Evolutionary conservation across 2,888 invertebrate genomes (phyloP).

Genomic region (Tribolium freemani): DNA sequence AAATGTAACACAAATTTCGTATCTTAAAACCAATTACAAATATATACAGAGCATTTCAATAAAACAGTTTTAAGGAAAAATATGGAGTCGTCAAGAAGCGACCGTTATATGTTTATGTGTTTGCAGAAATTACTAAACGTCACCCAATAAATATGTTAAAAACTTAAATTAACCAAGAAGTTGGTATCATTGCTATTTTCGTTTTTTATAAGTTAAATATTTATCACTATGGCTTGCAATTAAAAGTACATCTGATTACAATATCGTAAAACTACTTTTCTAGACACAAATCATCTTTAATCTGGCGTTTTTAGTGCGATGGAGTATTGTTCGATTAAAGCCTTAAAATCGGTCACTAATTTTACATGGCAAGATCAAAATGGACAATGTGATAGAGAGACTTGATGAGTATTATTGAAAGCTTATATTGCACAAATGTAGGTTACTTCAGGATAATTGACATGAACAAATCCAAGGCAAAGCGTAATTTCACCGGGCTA

Average conservation of each 20-base stretch:
- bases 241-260: conserved; percentile 66
- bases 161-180: conserved; percentile 22
- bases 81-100: conserved; percentile 12
- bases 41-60: conserved; percentile 44
- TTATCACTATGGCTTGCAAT: conserved; percentile 65
- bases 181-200: conserved; percentile 34
- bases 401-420: conserved; percentile 28
- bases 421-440: conserved; percentile 22
- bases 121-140: conserved; percentile 23
- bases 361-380: conserved; percentile 22
- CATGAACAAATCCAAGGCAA: background rate
- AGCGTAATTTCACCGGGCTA: conserved; percentile 2
- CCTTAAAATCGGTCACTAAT: no score
- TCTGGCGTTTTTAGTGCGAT: conserved; percentile 57
- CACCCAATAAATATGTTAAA: conserved; percentile 28
- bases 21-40: conserved; percentile 39
- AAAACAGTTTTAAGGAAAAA: conserved; percentile 9
- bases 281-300: conserved; percentile 64
- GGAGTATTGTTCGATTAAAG: conserved; percentile 8
- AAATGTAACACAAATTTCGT: conserved; percentile 54
- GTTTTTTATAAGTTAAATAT: conserved; percentile 47
- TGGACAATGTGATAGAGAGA: background rate
- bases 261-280: conserved; percentile 65
- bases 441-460: conserved; percentile 8
- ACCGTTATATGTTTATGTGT: background rate